phyloP scores from a whole-genome alignment of 2,797 vertebrate species.

The Sebastes kiyomatsui region DNA sequence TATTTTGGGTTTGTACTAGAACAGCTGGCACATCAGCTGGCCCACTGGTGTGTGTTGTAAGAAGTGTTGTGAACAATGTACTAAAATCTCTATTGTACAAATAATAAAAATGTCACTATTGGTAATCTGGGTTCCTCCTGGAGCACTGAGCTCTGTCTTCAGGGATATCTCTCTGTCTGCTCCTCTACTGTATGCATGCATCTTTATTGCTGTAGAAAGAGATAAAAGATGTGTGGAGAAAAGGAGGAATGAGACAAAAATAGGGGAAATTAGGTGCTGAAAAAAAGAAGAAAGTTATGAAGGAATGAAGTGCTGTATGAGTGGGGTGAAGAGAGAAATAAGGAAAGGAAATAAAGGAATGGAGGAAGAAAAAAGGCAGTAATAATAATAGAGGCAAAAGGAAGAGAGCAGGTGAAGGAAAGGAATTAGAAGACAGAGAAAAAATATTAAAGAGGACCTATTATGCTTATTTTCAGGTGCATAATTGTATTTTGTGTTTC shows the following conservation, averaged over 20 bases:
- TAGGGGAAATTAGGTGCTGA: not conserved
- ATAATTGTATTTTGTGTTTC: no score
- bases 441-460: no score
- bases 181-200: not conserved
- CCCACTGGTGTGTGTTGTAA: slow-evolving; percentile 79
- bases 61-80: slow-evolving; percentile 99
- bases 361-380: no score
- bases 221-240: not conserved
- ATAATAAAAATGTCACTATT: slow-evolving; percentile 98
- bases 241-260: not conserved
- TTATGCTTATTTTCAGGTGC: no score
- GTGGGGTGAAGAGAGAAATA: no score
- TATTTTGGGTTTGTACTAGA: no score
- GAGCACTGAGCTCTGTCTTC: slow-evolving; percentile 53
- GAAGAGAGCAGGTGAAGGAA: no score
- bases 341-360: no score
- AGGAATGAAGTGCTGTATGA: no score
- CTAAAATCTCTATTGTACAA: slow-evolving; percentile 92
- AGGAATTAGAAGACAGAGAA: no score
- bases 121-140: slow-evolving; percentile 82
- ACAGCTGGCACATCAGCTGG: no score
- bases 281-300: not conserved
- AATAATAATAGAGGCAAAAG: no score
- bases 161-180: not conserved
- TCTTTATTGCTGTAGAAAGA: not conserved